A percentile compares a stretch with the other conserved stretches of the same genome.
Evolutionary conservation across 2,888 invertebrate genomes (phyloP).

Genomic region (Lepetodrilus schrolli): DNA sequence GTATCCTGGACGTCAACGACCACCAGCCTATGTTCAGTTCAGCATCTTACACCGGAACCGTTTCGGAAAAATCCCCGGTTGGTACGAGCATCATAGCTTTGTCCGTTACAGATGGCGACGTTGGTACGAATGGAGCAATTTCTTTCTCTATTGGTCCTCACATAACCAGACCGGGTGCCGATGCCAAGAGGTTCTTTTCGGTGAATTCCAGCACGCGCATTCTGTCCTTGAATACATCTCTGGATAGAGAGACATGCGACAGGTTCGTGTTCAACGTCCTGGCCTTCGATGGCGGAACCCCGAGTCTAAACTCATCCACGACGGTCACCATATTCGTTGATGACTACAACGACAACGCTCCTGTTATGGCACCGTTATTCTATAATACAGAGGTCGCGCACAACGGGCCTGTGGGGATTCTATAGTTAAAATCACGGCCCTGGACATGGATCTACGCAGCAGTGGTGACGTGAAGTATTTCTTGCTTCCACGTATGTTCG

Average conservation of each 20-base stretch:
- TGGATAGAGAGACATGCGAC: conserved; percentile 50
- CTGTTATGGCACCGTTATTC: conserved; percentile 55
- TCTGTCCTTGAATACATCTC: conserved; percentile 43
- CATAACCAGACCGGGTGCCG: conserved; percentile 50
- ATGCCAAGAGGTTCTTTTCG: conserved; percentile 45
- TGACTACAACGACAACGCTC: conserved; percentile 62
- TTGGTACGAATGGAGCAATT: conserved; percentile 49
- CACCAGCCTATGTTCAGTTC: conserved; percentile 53
- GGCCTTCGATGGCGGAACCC: conserved; percentile 91
- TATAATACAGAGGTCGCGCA: conserved; percentile 62
- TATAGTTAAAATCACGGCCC: conserved; percentile 57
- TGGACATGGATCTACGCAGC: conserved; percentile 59
- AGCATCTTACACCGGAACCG: conserved; percentile 42
- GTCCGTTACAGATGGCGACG: conserved; percentile 57
- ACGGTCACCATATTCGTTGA: conserved; percentile 52
- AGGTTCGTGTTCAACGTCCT: conserved; percentile 78
- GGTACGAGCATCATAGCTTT: conserved; percentile 49
- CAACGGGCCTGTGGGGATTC: conserved; percentile 53
- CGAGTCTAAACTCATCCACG: conserved; percentile 77
- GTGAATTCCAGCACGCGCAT: conserved; percentile 50
- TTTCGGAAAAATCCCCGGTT: conserved; percentile 49
- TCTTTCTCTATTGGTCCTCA: conserved; percentile 57
- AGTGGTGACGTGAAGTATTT: conserved; percentile 56
- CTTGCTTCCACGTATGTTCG: conserved; percentile 40
- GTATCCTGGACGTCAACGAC: conserved; percentile 60